phyloP scores from a whole-genome alignment of 2,797 vertebrate genomes.

The Streptopelia turtur region DNA sequence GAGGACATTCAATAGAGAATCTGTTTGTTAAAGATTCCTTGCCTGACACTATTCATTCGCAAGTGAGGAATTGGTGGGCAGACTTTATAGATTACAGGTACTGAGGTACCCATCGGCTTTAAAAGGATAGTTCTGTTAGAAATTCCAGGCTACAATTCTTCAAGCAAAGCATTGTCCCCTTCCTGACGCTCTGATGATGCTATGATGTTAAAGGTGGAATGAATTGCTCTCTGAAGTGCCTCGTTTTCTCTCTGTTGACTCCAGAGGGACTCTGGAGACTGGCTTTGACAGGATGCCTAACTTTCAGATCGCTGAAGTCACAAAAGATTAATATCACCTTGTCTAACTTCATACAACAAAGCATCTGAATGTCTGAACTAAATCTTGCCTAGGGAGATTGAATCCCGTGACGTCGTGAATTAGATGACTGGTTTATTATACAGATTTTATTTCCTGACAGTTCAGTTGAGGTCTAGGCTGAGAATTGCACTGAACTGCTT shows the following conservation, averaged over 20 bases:
- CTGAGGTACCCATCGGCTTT: constrained; percentile 24
- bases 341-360: constrained; percentile 58
- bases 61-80: neutral
- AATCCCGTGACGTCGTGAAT: constrained; percentile 7
- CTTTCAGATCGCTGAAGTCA: constrained; percentile 50
- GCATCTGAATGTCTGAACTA: constrained; percentile 48
- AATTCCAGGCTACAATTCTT: constrained; percentile 47
- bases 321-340: constrained; percentile 54
- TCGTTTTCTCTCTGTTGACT: constrained; percentile 59
- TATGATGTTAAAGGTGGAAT: constrained; percentile 63
- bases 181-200: constrained; percentile 49
- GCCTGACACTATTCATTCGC: neutral
- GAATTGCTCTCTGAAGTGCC: constrained; percentile 46
- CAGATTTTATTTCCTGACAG: constrained; percentile 36
- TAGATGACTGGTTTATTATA: constrained; percentile 37
- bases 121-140: constrained; percentile 43
- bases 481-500: neutral
- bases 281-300: constrained; percentile 52
- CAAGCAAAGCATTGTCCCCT: constrained; percentile 54
- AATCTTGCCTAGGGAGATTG: constrained; percentile 51
- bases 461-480: constrained; percentile 3
- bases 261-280: constrained; percentile 22
- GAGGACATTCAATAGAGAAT: neutral
- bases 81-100: constrained; percentile 1
- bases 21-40: neutral